phyloP scores from a whole-genome alignment of 2,888 invertebrate genomes.

The Keiferia lycopersicella region DNA sequence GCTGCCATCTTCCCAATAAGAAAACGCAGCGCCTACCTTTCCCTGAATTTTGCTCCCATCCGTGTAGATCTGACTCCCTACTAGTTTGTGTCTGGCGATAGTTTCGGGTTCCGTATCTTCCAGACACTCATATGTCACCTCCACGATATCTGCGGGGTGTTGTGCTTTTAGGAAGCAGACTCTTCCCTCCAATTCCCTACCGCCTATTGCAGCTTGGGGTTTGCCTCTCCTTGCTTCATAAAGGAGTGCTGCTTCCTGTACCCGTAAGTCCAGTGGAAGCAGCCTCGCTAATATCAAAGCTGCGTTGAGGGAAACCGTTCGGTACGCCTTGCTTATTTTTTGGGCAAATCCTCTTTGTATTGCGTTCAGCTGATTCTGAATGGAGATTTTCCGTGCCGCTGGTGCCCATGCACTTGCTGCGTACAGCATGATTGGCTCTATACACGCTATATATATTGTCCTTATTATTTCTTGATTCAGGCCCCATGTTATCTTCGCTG shows the following conservation, averaged over 20 bases:
- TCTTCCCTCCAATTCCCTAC: neutral
- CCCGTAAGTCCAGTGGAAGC: slow-evolving; percentile 25
- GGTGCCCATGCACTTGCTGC: slow-evolving; percentile 15
- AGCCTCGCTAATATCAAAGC: slow-evolving; percentile 20
- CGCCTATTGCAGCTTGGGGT: neutral
- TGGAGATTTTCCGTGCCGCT: neutral
- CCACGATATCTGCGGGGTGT: neutral
- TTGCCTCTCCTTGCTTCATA: slow-evolving; percentile 12
- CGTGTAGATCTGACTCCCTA: slow-evolving; percentile 25
- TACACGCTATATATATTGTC: neutral
- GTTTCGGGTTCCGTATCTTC: neutral
- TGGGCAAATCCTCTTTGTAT: slow-evolving; percentile 2
- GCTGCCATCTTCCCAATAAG: neutral
- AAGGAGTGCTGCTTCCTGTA: slow-evolving; percentile 7
- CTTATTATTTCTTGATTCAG: neutral
- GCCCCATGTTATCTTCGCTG: slow-evolving; percentile 5
- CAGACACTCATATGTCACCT: neutral
- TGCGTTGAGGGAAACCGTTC: slow-evolving; percentile 20
- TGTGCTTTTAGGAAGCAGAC: neutral
- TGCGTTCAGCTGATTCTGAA: neutral
- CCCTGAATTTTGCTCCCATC: slow-evolving; percentile 33
- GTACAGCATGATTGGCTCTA: slow-evolving; percentile 9
- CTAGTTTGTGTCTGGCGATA: neutral
- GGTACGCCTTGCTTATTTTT: slow-evolving; percentile 13
- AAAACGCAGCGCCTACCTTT: slow-evolving; percentile 25